Base-by-base conservation (phyloP, 1,140 invertebrate genomes). In the Plectus sambesii region DNA sequence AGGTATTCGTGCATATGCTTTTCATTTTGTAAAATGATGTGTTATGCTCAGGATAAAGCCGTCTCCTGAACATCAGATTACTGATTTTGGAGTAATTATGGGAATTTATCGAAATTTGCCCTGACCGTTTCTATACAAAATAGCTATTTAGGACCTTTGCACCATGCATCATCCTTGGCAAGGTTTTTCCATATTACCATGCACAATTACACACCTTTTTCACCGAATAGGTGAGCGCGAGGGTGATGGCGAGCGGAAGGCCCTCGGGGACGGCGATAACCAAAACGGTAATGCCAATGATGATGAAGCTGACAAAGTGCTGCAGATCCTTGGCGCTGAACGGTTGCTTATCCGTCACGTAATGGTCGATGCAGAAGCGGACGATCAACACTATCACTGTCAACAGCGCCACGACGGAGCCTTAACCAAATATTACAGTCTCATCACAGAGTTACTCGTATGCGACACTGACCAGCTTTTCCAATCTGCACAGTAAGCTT, bases 231-330 rank as follows among this genome's bases (percentile, higher is more conserved):
- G 92, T 90, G 46, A 97, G 78, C 8, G 92, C 92, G 35, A 97
- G 74, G 8, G 92, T 97, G 55, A 97, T 92, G 69, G 92, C 92
- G 33, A 98, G 75, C 55, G 92, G 92, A 60, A 98, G 77, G 69
- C 92, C 92, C 76, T 97, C 92, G 29, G 92, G 92, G 30, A 98
- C 90, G 55, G 92, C 92, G 37, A 97, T 92, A n/a, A 98, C 92
- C 49, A 97, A 80, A 53, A 98, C 92, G 51, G 92, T 97, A 9
- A 97, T 89, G 82, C 92, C 92, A 72, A 94, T 96, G 72, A 97
- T 96, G 63, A 97, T 80, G 77, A 92, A 87, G 5, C 47, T 41
- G 15, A 47, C 12, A 12, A 47, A 39, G 12, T 15, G 24, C 6
- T 27, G 30, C 36, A 20, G 6, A 20, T 47, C 26, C 5, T 47